Conservation (phyloP, 2,888 invertebrate species). For the Diaphora mendica region DNA sequence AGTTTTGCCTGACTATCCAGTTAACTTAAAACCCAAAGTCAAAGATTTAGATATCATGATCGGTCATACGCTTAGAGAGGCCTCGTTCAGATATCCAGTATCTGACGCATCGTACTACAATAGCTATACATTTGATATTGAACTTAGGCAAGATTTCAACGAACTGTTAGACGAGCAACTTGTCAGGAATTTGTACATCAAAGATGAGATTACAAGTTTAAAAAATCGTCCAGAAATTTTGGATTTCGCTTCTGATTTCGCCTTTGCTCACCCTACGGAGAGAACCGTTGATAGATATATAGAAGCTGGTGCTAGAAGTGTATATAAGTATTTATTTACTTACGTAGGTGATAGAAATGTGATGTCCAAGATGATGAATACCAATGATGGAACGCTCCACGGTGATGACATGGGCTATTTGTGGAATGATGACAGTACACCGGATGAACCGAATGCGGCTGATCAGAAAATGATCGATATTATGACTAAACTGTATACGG, state of each 20-base stretch:
- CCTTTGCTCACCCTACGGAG: constrained; percentile 27
- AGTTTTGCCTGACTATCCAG: neutral
- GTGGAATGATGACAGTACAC: constrained; percentile 1
- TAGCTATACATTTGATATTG: neutral
- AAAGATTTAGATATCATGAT: neutral
- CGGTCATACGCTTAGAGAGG: neutral
- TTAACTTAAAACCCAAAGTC: neutral
- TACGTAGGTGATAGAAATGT: neutral
- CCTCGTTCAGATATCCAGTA: neutral
- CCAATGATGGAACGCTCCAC: neutral
- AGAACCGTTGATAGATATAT: constrained; percentile 30
- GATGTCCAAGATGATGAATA: neutral
- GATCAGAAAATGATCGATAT: constrained; percentile 35
- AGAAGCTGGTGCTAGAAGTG: constrained; percentile 7
- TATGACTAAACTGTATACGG: constrained; percentile 38
- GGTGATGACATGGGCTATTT: neutral
- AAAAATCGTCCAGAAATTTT: constrained; percentile 23
- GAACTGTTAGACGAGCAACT: neutral
- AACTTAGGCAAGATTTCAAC: neutral
- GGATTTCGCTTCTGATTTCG: constrained; percentile 33
- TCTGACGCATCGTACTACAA: neutral
- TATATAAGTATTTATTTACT: neutral
- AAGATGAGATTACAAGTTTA: neutral
- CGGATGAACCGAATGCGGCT: constrained; percentile 18
- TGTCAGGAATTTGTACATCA: neutral